phyloP scores from a whole-genome alignment of 2,113 vertebrate species.

The Cairina moschata region DNA sequence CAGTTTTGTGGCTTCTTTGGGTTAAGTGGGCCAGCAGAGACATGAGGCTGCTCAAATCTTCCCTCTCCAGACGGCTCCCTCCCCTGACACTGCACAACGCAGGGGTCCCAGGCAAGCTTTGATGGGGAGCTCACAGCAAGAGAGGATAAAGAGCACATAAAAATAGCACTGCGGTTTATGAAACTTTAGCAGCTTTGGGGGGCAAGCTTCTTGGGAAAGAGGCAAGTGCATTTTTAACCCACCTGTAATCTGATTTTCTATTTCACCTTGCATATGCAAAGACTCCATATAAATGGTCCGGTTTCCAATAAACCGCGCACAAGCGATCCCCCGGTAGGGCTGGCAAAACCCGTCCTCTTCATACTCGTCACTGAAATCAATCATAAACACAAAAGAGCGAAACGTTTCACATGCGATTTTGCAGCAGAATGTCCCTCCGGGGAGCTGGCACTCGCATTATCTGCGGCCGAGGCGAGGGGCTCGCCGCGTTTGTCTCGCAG shows the following conservation, averaged over 20 bases:
- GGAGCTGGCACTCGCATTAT: constrained; percentile 37
- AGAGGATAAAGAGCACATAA: background rate
- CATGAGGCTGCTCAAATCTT: background rate
- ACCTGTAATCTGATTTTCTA: constrained; percentile 99
- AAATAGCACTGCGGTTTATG: rapidly evolving
- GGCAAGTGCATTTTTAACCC: background rate
- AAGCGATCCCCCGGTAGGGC: constrained; percentile 98
- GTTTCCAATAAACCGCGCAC: constrained; percentile 96
- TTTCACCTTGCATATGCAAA: constrained; percentile 98
- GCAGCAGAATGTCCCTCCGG: constrained; percentile 58
- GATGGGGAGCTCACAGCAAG: background rate
- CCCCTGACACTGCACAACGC: rapidly evolving
- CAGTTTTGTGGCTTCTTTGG: rapidly evolving
- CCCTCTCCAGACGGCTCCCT: background rate
- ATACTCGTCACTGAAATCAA: constrained; percentile 86
- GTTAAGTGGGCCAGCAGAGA: background rate
- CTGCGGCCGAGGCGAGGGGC: background rate
- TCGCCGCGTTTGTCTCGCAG: background rate
- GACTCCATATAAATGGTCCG: constrained; percentile 97
- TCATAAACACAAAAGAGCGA: background rate
- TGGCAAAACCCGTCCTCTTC: constrained; percentile 98
- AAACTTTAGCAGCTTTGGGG: background rate
- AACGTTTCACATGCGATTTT: background rate
- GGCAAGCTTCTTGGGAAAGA: background rate
- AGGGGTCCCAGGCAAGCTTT: rapidly evolving